Percentiles rank a stretch among this genome's conserved stretches.
These are phyloP conservation scores for Sminthopsis crassicaudata DNA, from an alignment of 2,113 vertebrate genomes.

Conservation along the genomic window DNA sequence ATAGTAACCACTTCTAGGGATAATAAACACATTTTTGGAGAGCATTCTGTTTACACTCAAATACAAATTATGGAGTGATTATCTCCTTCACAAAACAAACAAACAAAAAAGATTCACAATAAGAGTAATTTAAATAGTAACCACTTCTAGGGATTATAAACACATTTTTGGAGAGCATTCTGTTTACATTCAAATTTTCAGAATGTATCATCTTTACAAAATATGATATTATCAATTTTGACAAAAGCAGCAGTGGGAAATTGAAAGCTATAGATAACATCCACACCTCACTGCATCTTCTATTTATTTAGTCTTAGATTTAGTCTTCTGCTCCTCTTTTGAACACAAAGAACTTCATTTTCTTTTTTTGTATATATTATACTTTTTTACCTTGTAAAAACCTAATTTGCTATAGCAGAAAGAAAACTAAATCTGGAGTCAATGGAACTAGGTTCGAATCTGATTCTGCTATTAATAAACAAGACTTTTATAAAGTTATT, in stretches of 20 bases:
- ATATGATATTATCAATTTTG: not conserved
- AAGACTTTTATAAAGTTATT: not conserved
- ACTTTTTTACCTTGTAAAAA: not conserved
- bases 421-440: not conserved
- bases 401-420: not conserved
- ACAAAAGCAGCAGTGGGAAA: not conserved
- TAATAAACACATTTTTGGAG: not conserved
- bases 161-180: not conserved
- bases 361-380: not conserved
- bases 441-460: not conserved
- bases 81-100: not conserved
- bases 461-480: not conserved
- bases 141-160: not conserved
- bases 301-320: not conserved
- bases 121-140: not conserved
- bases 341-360: not conserved
- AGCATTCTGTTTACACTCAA: not conserved
- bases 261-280: not conserved
- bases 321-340: not conserved
- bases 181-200: not conserved
- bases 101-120: not conserved
- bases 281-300: not conserved
- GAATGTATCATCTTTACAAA: not conserved
- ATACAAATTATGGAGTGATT: not conserved
- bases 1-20: not conserved